Percentiles rank a stretch among this genome's conserved stretches.
phyloP scores from a whole-genome alignment of 2,113 vertebrate genomes.

The Eublepharis macularius region DNA sequence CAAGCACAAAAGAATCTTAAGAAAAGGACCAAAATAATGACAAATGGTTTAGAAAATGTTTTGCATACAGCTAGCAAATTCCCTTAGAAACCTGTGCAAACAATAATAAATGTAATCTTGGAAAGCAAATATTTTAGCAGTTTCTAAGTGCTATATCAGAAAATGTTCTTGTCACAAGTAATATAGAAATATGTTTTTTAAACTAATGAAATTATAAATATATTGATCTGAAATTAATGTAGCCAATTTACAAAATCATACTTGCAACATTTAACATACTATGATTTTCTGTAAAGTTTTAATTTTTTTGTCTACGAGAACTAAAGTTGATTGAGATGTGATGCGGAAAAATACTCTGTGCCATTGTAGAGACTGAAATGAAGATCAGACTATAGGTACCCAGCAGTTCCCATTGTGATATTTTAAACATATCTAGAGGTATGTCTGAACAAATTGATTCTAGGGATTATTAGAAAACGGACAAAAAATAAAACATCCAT shows the following conservation, averaged over 20 bases:
- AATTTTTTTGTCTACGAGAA: neutral
- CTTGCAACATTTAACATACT: neutral
- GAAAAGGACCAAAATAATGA: conserved; percentile 15
- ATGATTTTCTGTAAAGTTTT: neutral
- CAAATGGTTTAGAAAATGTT: conserved; percentile 5
- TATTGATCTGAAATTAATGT: neutral
- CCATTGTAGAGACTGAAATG: too few species aligned
- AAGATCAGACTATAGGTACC: too few species aligned
- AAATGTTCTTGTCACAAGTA: neutral
- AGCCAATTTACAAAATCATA: neutral
- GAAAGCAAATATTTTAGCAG: conserved; percentile 15
- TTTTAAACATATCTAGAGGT: too few species aligned
- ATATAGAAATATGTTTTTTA: neutral
- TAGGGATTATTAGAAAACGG: too few species aligned
- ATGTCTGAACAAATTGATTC: too few species aligned
- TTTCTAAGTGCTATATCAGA: neutral
- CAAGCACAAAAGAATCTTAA: neutral
- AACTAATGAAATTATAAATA: neutral
- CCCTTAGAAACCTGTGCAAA: conserved; percentile 15
- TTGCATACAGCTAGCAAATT: neutral
- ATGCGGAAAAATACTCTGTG: too few species aligned
- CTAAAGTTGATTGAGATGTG: too few species aligned
- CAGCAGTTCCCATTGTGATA: too few species aligned
- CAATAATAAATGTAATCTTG: conserved; percentile 9
- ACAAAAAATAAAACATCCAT: too few species aligned